Evolutionary conservation across 2,113 vertebrate genomes (phyloP), one percentile per base, ranked within the genome.

Genomic region (Peromyscus polionotus): DNA sequence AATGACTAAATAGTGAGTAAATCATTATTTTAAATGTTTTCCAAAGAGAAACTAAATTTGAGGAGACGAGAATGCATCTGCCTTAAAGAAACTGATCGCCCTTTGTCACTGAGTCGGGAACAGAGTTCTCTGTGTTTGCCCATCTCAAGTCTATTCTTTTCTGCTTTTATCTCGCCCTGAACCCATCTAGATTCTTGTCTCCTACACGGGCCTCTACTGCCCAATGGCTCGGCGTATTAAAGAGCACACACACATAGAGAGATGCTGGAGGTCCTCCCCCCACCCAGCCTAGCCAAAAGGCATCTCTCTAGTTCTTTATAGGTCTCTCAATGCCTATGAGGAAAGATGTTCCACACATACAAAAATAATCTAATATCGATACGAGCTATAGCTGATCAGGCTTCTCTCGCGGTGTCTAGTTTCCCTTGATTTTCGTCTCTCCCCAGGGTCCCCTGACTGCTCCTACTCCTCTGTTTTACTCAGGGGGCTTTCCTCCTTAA

Each of bases 111-210:
- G 54, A 97, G 13, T 63, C 13, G 67, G 36, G 12, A 36, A 83
- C 51, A 59, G 36, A 81, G 22, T 20, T 45, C 83, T 88, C 42
- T 24, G 75, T 13, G 5, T 31, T 91, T 54, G 54, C 24, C 67
- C 11, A 26, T 59, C 95, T 88, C 63, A 72, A 70, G 59, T 92
- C 68, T 61, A 54, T 70, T 63, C 85, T 79, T 63, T 63, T 68
- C 31, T 89, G 65, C 54, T 90, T 94, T 75, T 68, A 73, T 83
- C 95, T 94, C 86, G 61, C 54, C 79, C n/a, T 92, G 88, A 95
- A n/a, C 39, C 61, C 54, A 86, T 93, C 70, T 45, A 57, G 65
- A 79, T n/a, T 39, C 89, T 87, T 93, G 39, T 89, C 81, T 91
- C 68, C 51, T 33, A 48, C 86, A 51, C 28, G 67, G 51, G 59